These are phyloP conservation scores for Gambusia yucatana DNA, from an alignment of 2,797 vertebrate genomes.

Conservation along the genomic window DNA sequence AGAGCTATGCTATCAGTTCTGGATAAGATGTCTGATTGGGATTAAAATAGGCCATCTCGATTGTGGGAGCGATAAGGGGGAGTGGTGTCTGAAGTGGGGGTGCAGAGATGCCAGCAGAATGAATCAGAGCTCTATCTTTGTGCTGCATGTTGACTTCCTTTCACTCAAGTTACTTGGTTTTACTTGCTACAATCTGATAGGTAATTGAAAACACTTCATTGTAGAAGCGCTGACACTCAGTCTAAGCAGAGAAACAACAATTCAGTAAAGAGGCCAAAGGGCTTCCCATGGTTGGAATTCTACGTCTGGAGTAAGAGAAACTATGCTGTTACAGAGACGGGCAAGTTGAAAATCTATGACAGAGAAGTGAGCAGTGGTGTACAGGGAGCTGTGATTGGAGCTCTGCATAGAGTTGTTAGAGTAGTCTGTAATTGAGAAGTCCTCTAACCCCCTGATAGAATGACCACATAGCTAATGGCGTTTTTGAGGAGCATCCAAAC, in stretches of 20 bases:
- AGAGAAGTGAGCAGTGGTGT: constrained; percentile 21
- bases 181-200: constrained; percentile 10
- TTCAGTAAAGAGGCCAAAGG: constrained; percentile 12
- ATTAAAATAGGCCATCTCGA: constrained; percentile 23
- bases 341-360: constrained; percentile 21
- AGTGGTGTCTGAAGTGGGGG: constrained; percentile 25
- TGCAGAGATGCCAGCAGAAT: constrained; percentile 67
- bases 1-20: constrained; percentile 30
- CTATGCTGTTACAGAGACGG: constrained; percentile 22
- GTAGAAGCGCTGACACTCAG: constrained; percentile 6
- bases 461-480: constrained; percentile 51
- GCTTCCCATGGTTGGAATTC: constrained; percentile 10
- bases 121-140: constrained; percentile 72
- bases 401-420: constrained; percentile 32
- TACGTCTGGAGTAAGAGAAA: constrained; percentile 27
- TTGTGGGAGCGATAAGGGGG: constrained; percentile 28
- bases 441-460: constrained; percentile 55
- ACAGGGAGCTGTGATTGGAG: constrained; percentile 21
- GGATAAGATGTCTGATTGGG: constrained; percentile 34
- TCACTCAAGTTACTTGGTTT: constrained; percentile 10
- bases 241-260: constrained; percentile 32
- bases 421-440: constrained; percentile 62
- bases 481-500: constrained; percentile 65
- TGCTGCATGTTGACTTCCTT: constrained; percentile 31
- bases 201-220: constrained; percentile 16